phyloP scores from a whole-genome alignment of 1,140 invertebrate species.

The Phthorimaea operculella region DNA sequence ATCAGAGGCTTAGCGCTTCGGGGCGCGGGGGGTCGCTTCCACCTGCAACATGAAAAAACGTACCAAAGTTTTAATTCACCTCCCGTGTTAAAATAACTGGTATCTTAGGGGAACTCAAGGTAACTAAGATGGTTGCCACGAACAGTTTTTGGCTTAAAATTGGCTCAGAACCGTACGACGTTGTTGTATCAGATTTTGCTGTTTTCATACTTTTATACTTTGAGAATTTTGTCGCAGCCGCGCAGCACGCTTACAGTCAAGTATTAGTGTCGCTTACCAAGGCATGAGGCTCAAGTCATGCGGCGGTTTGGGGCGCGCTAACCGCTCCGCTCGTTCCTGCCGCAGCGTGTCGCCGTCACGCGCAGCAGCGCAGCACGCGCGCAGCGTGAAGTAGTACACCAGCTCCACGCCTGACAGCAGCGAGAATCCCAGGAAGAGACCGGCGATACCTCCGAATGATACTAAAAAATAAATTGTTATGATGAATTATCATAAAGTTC shows the following conservation, averaged over 20 bases:
- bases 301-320: slow-evolving; percentile 42
- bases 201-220: too few species aligned
- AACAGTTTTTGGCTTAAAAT: too few species aligned
- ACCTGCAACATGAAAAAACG: slow-evolving; percentile 38
- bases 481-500: too few species aligned
- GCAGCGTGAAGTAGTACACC: slow-evolving; percentile 77
- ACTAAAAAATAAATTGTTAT: slow-evolving; percentile 56
- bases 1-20: slow-evolving; percentile 25
- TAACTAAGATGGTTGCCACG: too few species aligned
- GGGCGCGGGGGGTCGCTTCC: slow-evolving; percentile 41
- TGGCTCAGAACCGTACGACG: too few species aligned
- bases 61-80: too few species aligned
- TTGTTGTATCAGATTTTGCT: too few species aligned
- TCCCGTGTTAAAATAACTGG: too few species aligned
- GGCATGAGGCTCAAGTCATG: slow-evolving; percentile 54
- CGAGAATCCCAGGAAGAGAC: slow-evolving; percentile 80
- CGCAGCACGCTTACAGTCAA: too few species aligned
- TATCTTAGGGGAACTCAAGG: too few species aligned
- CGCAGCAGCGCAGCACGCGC: slow-evolving; percentile 73
- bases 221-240: too few species aligned
- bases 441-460: slow-evolving; percentile 79
- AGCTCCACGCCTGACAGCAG: slow-evolving; percentile 78
- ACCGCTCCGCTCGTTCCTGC: slow-evolving; percentile 36
- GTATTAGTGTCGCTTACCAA: too few species aligned
- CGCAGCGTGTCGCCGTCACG: slow-evolving; percentile 42